phyloP scores from a whole-genome alignment of 2,888 invertebrate species.

The Tipula lateralis region DNA sequence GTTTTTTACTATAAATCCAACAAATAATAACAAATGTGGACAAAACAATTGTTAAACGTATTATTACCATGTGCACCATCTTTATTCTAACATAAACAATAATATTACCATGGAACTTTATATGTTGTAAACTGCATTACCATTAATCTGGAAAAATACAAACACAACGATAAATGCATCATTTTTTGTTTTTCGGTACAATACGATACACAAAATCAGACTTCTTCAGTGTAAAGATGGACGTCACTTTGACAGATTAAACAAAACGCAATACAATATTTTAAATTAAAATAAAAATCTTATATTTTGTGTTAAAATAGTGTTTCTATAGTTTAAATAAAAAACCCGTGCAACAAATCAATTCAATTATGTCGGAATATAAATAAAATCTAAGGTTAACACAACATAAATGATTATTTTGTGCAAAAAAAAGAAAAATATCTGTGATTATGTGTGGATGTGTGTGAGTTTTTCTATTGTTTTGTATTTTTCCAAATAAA shows the following conservation, averaged over 20 bases:
- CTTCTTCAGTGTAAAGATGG: slow-evolving; percentile 27
- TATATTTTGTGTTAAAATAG: not conserved
- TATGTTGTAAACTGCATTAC: not conserved
- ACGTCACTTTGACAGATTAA: slow-evolving; percentile 25
- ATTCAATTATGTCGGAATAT: not conserved
- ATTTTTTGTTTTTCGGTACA: not conserved
- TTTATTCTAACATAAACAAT: not conserved
- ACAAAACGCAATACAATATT: not conserved
- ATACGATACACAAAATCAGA: not conserved
- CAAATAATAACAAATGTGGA: no score
- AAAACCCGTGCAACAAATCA: not conserved
- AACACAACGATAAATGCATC: not conserved
- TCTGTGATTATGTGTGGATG: slow-evolving; percentile 29
- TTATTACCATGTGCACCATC: not conserved
- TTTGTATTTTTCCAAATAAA: slow-evolving; percentile 12
- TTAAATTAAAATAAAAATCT: not conserved
- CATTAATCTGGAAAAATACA: not conserved
- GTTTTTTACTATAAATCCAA: no score
- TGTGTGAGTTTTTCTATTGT: slow-evolving; percentile 28
- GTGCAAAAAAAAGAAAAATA: slow-evolving; percentile 28
- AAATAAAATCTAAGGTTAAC: not conserved
- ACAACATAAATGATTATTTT: not conserved
- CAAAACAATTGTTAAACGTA: not conserved
- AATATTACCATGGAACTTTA: not conserved
- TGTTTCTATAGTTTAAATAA: not conserved